Conservation (phyloP, 2,888 invertebrate genomes). For the Pachycephus smyrnensis region DNA sequence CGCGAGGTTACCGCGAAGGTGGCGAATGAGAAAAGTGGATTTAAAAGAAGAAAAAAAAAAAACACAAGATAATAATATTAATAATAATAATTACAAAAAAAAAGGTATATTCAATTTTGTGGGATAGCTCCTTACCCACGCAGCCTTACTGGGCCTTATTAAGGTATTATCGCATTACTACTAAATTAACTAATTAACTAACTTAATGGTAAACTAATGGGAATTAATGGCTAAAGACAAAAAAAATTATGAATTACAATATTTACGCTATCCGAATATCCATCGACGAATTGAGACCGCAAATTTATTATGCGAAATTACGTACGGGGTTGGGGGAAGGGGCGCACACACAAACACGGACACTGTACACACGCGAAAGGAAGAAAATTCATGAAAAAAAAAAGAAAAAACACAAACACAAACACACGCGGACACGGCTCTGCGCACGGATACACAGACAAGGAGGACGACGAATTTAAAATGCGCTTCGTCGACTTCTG, state of each 20-base stretch:
- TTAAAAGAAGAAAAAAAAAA: constrained; percentile 1
- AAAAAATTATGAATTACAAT: constrained; percentile 3
- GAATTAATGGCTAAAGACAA: constrained; percentile 23
- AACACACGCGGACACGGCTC: background rate
- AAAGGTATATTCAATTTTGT: constrained; percentile 54
- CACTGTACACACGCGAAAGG: background rate
- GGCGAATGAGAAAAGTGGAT: constrained; percentile 10
- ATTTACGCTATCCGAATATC: constrained; percentile 10
- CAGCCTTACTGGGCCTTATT: constrained; percentile 68
- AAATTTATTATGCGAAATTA: background rate
- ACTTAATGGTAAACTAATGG: constrained; percentile 50
- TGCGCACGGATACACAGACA: background rate
- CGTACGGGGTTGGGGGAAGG: background rate
- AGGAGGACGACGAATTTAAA: constrained; percentile 1
- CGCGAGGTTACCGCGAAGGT: background rate
- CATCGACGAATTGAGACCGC: constrained; percentile 21
- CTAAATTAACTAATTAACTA: constrained; percentile 57
- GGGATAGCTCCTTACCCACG: constrained; percentile 57
- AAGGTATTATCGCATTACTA: constrained; percentile 65
- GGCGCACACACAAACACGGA: background rate
- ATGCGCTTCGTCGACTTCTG: constrained; percentile 35
- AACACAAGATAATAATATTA: constrained; percentile 3
- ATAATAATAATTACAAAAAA: constrained; percentile 23
- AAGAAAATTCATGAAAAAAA: constrained; percentile 9
- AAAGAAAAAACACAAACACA: constrained; percentile 19